Percentiles rank a stretch among this genome's conserved stretches.
Evolutionary conservation across 2,797 vertebrate species (phyloP).

Genomic region (Cryptoprocta ferox): DNA sequence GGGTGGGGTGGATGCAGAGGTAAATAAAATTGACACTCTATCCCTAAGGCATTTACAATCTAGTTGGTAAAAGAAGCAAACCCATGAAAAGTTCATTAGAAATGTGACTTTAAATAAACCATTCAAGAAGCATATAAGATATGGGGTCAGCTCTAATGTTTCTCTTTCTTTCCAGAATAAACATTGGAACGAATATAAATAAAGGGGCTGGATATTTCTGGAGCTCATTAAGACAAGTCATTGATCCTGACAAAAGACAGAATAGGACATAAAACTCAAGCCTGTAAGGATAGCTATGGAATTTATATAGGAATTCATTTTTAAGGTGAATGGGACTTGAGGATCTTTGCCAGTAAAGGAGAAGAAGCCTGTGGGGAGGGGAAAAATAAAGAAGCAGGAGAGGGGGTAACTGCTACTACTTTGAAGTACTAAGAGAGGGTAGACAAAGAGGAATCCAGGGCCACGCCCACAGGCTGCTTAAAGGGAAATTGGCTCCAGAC

Average conservation of each 20-base stretch:
- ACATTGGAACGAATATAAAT: not conserved
- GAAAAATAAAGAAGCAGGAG: not conserved
- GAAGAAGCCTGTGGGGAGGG: not conserved
- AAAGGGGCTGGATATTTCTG: not conserved
- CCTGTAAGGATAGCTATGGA: not conserved
- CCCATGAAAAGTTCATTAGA: not conserved
- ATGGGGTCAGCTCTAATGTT: no score
- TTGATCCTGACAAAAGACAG: not conserved
- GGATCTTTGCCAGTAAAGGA: not conserved
- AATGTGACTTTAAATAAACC: not conserved
- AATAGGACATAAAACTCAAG: not conserved
- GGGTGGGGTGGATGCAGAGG: not conserved
- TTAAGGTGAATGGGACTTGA: not conserved
- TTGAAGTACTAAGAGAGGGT: not conserved
- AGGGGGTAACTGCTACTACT: fast-evolving
- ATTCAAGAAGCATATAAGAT: not conserved
- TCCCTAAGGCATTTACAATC: not conserved
- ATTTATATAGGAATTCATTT: not conserved
- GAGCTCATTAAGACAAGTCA: not conserved
- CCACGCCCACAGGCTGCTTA: not conserved
- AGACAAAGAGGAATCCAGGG: not conserved
- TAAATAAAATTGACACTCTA: not conserved
- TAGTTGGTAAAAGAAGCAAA: not conserved
- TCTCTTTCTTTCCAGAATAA: not conserved
- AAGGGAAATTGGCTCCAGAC: not conserved